Percentiles rank a stretch among this genome's conserved stretches.
phyloP scores from a whole-genome alignment of 2,113 vertebrate genomes.

The Apaloderma vittatum region DNA sequence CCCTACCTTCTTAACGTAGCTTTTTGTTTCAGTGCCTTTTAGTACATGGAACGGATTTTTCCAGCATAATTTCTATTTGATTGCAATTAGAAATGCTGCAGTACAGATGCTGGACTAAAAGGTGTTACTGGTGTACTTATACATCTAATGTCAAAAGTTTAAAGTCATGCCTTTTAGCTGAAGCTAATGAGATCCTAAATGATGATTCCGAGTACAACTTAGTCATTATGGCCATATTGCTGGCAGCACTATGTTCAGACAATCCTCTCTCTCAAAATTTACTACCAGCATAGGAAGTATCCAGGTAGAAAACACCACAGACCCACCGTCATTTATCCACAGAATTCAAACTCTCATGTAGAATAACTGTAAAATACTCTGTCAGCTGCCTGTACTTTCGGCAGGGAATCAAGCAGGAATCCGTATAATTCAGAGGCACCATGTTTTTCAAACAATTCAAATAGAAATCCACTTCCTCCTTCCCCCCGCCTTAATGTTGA shows the following conservation, averaged over 20 bases:
- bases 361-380: neutral
- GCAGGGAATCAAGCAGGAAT: neutral
- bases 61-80: neutral
- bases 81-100: neutral
- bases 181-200: neutral
- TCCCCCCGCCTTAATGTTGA: neutral
- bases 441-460: neutral
- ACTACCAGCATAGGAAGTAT: fast-evolving
- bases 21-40: neutral
- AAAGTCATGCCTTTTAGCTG: neutral
- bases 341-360: neutral
- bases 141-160: neutral
- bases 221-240: neutral
- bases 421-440: neutral
- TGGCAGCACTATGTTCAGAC: fast-evolving
- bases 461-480: neutral
- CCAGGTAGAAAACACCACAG: neutral
- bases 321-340: neutral
- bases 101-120: neutral
- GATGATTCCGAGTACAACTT: neutral
- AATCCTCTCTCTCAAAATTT: neutral
- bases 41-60: neutral
- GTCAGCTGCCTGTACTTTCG: neutral
- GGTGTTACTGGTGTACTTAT: neutral
- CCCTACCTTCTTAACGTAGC: neutral